Evolutionary conservation across 2,113 vertebrate species (phyloP), one percentile per base, ranked within the genome.

Genomic region (Nothocercus julius): DNA sequence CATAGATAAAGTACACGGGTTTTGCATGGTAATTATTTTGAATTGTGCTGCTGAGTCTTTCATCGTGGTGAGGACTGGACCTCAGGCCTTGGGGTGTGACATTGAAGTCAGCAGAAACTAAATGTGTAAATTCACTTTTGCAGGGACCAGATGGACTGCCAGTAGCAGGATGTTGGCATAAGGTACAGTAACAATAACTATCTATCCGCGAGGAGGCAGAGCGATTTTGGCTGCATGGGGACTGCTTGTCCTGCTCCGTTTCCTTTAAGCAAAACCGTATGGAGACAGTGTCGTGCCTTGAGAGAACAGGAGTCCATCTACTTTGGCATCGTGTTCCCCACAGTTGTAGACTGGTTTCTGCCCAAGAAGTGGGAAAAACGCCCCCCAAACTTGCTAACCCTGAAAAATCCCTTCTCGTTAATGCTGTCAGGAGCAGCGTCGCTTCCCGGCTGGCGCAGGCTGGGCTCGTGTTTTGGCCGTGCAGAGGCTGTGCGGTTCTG

Each of bases 161-260:
- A 5, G 98, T 99, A 97, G 98, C 98, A 89, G 99, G 99, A 97
- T 99, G 99, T 97, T 99, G 98, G 99, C 99, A 99, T 92, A 99
- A 99, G 99, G 99, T 99, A 98, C 40, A 13, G 81, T 82, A 18
- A 10, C 6, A 77, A 18, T 30, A 42, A 58, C 0, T 40, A 38
- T 14, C 10, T 7, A 17, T n/a, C 27, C 36, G 76, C 22, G 30
- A n/a, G 25, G 42, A 63, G 20, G 36, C 58, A 32, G 79, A 72
- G 83, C 47, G 4, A 17, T 28, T 58, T 16, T 77, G 27, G 58
- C 87, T 88, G 92, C 84, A 47, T 1, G 38, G 51, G 14, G 51
- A 32, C 1, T 7, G 36, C 14, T 45, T 45, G 87, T 30, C 6
- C 34, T 44, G 54, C 45, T 72, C 40, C 47, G 3, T 9, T 1